Conservation (phyloP, 2,888 invertebrate genomes). For the Metellina segmentata region DNA sequence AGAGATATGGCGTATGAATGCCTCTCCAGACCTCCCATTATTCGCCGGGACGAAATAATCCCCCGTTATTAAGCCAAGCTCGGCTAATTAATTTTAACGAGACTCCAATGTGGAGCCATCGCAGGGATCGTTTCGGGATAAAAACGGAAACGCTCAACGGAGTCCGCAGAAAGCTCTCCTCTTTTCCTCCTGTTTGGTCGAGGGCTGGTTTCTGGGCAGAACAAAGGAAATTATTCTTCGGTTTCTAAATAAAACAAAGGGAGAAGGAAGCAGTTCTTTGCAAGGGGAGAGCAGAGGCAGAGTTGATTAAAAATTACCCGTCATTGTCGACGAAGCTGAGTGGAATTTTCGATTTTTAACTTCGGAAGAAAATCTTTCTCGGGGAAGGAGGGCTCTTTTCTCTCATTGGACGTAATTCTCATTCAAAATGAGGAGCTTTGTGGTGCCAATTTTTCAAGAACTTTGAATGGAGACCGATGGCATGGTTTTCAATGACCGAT, state of each 20-base stretch:
- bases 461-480: neutral
- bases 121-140: constrained; percentile 42
- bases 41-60: constrained; percentile 44
- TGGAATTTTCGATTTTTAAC: neutral
- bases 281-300: constrained; percentile 1
- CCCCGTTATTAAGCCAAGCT: constrained; percentile 63
- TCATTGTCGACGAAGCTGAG: constrained; percentile 16
- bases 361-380: constrained; percentile 23
- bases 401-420: neutral
- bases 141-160: constrained; percentile 64
- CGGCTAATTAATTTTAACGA: constrained; percentile 75
- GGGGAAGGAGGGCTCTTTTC: neutral
- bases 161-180: neutral
- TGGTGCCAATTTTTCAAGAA: constrained; percentile 33
- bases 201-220: constrained; percentile 32
- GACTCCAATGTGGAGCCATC: constrained; percentile 47
- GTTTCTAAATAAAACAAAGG: constrained; percentile 76
- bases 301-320: constrained; percentile 69
- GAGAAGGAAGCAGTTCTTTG: constrained; percentile 8
- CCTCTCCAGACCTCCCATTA: constrained; percentile 16
- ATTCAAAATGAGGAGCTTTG: constrained; percentile 16
- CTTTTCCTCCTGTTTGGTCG: constrained; percentile 64
- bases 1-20: constrained; percentile 46
- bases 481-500: neutral
- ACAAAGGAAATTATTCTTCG: constrained; percentile 76